Evolutionary conservation across 2,113 vertebrate genomes (phyloP), one percentile per base, ranked within the genome.

Genomic region (Neotragus pygmaeus): DNA sequence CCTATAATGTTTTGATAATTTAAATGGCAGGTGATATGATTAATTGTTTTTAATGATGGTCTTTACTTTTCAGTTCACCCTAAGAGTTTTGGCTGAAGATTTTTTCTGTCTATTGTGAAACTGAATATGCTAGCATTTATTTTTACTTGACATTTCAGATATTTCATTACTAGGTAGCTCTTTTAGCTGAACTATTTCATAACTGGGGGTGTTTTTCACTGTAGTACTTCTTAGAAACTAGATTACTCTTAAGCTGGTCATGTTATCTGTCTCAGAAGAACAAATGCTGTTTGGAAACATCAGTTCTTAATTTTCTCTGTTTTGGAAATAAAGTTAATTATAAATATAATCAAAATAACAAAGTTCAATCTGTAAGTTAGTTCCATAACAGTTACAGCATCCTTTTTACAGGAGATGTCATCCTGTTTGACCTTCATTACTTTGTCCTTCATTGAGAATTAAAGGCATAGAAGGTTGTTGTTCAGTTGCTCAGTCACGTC

Each of bases 131-230:
- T 66, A 21, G 15, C 13, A 43, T 87, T 97, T 91, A 73, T 94
- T 96, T 94, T 93, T 80, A 80, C 93, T 86, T 92, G 55, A 66
- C 55, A 27, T 60, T 97, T 86, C 5, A 73, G 45, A 49, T 30
- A 57, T 47, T 91, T 87, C 15, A 87, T 90, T 93, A 39, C 28
- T 82, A 17, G 13, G 70, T 83, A 85, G 27, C 55, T 92, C 25
- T 95, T 93, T 86, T 57, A 78, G 27, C 2, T 60, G 84, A 87
- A 53, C 62, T 88, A 55, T 91, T 91, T 39, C 89, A 2, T 66
- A 60, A 84, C 47, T 77, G 25, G 39, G 88, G 28, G 7, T 81
- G 64, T 64, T 94, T 90, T 86, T 87, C 17, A 58, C 9, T 84
- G 10, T 66, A 55, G 6, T 94, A 16, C 30, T 73, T 86, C 64